These are phyloP conservation scores for Rhagologus leucostigma DNA, from an alignment of 2,113 vertebrate genomes.

Conservation along the genomic window DNA sequence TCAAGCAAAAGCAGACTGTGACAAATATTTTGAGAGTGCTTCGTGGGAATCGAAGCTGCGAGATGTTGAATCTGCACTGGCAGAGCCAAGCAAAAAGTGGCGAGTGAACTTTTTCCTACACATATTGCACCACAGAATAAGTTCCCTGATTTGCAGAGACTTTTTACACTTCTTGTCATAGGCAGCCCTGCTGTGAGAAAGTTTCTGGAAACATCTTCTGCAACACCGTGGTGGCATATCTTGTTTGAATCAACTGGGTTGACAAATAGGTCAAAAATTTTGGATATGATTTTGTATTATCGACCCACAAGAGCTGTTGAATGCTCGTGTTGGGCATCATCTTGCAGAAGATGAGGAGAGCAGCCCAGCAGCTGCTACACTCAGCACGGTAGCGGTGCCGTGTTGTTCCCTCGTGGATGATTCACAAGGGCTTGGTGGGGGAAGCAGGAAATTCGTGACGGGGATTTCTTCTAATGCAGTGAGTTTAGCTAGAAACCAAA, in stretches of 20 bases:
- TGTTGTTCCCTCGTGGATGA: background rate
- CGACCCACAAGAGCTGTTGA: background rate
- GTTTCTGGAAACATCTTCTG: background rate
- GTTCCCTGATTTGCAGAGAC: background rate
- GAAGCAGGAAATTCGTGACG: background rate
- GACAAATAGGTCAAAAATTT: background rate
- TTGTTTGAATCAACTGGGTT: background rate
- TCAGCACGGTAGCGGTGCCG: background rate
- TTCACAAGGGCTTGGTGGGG: constrained; percentile 12
- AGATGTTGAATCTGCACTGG: constrained; percentile 43
- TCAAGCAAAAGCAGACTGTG: constrained; percentile 20
- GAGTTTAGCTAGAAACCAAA: constrained; percentile 7
- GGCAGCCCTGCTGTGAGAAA: background rate
- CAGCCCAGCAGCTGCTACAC: constrained; percentile 8
- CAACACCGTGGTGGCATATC: background rate
- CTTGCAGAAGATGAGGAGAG: background rate
- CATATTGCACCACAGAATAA: background rate
- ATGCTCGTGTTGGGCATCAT: background rate
- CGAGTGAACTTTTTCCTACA: background rate
- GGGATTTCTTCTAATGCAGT: constrained; percentile 6
- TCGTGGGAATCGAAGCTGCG: constrained; percentile 3
- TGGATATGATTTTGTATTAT: background rate
- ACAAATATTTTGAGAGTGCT: constrained; percentile 56
- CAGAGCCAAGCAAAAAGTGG: constrained; percentile 13
- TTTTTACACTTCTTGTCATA: background rate